phyloP scores from a whole-genome alignment of 1,140 invertebrate species.

The Xylocopa sonorina region DNA sequence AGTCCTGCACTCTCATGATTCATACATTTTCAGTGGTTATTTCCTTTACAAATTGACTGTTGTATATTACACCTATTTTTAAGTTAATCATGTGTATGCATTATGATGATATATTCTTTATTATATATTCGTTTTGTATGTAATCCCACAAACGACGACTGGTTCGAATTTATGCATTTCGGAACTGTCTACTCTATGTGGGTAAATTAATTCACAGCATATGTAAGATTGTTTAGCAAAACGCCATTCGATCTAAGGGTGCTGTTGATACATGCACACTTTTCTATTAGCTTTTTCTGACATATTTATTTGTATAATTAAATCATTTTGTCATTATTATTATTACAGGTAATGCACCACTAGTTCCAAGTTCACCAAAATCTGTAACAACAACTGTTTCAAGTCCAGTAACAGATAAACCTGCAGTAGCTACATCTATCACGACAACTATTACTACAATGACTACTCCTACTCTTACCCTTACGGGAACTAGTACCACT shows the following conservation, averaged over 20 bases:
- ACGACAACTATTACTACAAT: constrained; percentile 55
- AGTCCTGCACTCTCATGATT: constrained; percentile 5
- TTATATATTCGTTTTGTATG: neutral
- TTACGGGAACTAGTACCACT: constrained; percentile 51
- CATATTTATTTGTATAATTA: constrained; percentile 36
- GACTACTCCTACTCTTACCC: constrained; percentile 69
- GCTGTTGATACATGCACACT: constrained; percentile 68
- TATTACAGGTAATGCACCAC: constrained; percentile 82
- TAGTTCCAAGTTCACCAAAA: constrained; percentile 80
- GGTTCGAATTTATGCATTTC: constrained; percentile 56
- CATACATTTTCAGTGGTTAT: constrained; percentile 1
- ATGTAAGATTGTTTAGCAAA: constrained; percentile 71
- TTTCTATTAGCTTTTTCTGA: constrained; percentile 5
- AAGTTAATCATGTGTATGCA: neutral
- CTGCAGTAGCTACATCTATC: constrained; percentile 38
- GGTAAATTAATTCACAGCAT: constrained; percentile 69
- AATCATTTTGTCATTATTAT: constrained; percentile 59
- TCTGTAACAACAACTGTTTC: constrained; percentile 55
- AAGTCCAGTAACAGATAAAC: constrained; percentile 54
- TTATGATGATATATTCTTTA: neutral
- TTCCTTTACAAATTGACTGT: neutral
- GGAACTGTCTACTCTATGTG: constrained; percentile 61
- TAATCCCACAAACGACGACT: constrained; percentile 25
- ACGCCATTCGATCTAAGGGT: constrained; percentile 71
- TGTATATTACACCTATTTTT: neutral